phyloP scores from a whole-genome alignment of 2,797 vertebrate genomes.

The Pagetopsis macropterus region DNA sequence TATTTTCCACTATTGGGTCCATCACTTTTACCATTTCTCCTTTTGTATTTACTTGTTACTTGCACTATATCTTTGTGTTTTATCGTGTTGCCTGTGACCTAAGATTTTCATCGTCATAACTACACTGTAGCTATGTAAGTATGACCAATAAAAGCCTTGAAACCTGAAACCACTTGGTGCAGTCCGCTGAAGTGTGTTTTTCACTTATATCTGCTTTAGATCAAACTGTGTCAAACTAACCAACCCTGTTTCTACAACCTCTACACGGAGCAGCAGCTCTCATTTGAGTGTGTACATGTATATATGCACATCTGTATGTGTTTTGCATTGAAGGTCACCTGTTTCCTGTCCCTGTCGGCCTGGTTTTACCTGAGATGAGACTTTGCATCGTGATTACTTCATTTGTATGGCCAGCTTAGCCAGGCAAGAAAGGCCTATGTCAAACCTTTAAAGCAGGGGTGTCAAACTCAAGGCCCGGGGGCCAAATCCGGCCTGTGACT shows the following conservation, averaged over 20 bases:
- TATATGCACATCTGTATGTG: conserved; percentile 12
- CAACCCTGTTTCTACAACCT: conserved; percentile 7
- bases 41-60: too few species aligned
- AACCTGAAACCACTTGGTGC: neutral
- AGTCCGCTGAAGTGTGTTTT: neutral
- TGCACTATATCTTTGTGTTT: too few species aligned
- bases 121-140: too few species aligned
- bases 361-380: conserved; percentile 27
- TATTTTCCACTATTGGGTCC: conserved; percentile 13
- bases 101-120: too few species aligned
- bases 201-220: neutral
- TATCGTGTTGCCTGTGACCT: too few species aligned
- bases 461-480: too few species aligned
- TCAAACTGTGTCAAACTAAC: neutral
- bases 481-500: too few species aligned
- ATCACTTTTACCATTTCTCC: too few species aligned
- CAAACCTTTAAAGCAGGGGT: neutral
- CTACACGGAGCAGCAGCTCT: neutral
- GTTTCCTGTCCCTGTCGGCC: conserved; percentile 10
- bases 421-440: conserved; percentile 19
- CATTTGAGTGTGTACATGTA: neutral
- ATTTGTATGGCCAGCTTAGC: conserved; percentile 59
- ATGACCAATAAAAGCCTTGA: too few species aligned
- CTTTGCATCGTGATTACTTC: conserved; percentile 66
- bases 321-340: conserved; percentile 39